phyloP scores from a whole-genome alignment of 37 sponge, comb jelly and placozoan genomes.

The Bolinopsis microptera region DNA sequence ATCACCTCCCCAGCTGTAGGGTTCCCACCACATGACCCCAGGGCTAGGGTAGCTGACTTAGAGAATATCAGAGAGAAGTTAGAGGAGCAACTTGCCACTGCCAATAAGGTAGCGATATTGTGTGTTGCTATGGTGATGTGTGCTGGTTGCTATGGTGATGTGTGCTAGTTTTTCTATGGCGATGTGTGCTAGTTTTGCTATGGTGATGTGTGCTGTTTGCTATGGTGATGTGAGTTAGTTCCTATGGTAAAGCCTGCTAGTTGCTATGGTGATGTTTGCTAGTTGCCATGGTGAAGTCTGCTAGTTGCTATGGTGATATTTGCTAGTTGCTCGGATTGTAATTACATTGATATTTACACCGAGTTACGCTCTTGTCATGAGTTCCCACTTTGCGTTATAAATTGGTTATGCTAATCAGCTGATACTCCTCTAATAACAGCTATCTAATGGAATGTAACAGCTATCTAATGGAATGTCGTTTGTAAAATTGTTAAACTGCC shows the following conservation, averaged over 20 bases:
- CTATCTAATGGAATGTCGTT: no score
- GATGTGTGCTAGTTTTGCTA: not conserved
- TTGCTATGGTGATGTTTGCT: no score
- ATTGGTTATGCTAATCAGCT: not conserved
- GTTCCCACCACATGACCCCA: not conserved
- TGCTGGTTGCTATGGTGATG: not conserved
- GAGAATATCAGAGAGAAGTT: conserved; percentile 20
- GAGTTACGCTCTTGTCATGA: no score
- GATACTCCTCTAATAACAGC: not conserved
- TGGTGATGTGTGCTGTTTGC: not conserved
- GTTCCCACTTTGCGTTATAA: no score
- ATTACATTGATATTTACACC: no score
- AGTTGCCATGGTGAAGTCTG: no score
- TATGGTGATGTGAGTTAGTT: no score
- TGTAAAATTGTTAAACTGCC: no score
- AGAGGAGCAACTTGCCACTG: not conserved
- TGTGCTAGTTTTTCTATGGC: not conserved
- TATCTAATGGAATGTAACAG: no score
- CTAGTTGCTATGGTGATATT: no score
- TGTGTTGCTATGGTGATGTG: not conserved
- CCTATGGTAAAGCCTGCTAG: no score
- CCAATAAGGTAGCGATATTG: conserved; percentile 24
- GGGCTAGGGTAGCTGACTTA: conserved; percentile 9
- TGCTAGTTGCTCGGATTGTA: no score
- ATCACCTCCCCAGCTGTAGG: not conserved